A percentile compares a stretch with the other conserved stretches of the same genome.
These are phyloP conservation scores for Pyrrhosoma nymphula DNA, from an alignment of 2,888 invertebrate species.

Conservation along the genomic window DNA sequence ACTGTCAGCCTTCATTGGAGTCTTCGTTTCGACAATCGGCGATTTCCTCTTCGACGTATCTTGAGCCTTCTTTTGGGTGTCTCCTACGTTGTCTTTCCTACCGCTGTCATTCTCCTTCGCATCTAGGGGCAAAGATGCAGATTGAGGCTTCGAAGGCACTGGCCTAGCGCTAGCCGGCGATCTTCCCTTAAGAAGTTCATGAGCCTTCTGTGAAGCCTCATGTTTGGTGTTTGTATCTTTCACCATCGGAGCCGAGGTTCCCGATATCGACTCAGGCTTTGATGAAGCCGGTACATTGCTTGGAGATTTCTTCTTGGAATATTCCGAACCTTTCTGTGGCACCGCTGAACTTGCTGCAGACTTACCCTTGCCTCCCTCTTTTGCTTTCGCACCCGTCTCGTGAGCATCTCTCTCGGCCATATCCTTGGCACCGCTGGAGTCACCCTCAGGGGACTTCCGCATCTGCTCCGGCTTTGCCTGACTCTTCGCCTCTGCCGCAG, in stretches of 20 bases:
- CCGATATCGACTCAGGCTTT: background rate
- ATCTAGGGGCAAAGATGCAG: background rate
- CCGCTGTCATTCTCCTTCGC: background rate
- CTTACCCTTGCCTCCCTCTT: background rate
- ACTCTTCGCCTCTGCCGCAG: background rate
- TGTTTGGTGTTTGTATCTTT: background rate
- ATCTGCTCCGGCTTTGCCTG: background rate
- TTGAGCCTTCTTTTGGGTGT: background rate
- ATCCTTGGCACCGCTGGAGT: background rate
- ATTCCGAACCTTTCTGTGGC: background rate
- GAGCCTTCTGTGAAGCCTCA: background rate
- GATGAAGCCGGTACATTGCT: background rate
- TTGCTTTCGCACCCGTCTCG: background rate
- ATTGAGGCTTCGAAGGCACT: background rate
- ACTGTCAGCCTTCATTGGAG: background rate
- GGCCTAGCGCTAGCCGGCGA: background rate
- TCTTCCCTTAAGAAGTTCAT: background rate
- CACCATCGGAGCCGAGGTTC: background rate
- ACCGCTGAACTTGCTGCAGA: background rate
- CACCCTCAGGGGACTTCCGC: background rate
- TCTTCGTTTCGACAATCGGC: background rate
- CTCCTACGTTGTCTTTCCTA: background rate
- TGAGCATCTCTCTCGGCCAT: background rate
- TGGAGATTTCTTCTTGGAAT: background rate
- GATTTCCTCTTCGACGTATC: slow-evolving; percentile 17